Evolutionary conservation across 2,113 vertebrate genomes (phyloP), one percentile per base, ranked within the genome.

Genomic region (Sapajus apella): DNA sequence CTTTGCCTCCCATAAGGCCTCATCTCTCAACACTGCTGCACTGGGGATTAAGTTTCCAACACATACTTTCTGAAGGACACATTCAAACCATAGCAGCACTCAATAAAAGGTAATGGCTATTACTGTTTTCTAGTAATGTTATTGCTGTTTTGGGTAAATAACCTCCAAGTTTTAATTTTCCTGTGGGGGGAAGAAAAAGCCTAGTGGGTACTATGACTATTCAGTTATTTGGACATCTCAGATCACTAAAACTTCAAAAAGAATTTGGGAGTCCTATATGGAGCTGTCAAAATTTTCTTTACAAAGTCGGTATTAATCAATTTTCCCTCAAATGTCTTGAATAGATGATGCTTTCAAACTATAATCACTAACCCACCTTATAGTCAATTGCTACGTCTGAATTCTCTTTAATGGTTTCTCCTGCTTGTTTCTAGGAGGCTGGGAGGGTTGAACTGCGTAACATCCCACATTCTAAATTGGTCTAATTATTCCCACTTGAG

Each of bases 211-310:
- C 1, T 75, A 5, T 55, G 17, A 25, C 66, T 52, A 27, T 32
- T 88, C 11, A 72, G 61, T 84, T 79, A 95, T 35, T 76, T 64
- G 84, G n/a, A 66, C 14, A 47, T 80, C 55, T 55, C 8, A 84
- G 64, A 89, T 18, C 14, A 96, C 25, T 50, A 55, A 83, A 77
- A 68, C 87, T 94, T 90, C 66, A 61, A 91, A 88, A 91, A 43
- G 40, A 92, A 85, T 20, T 47, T 64, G 52, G 23, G n/a, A 86
- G 40, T 75, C 8, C 58, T 68, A 47, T 21, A 75, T 25, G 18
- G 21, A 90, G 25, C 17, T 68, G 2, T 85, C 88, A 75, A 92
- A 90, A 75, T 76, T 90, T 86, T 92, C 52, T 72, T 93, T 45
- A 83, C 32, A 80, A 87, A 95, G 5, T 56, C 35, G 30, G 3